phyloP scores from a whole-genome alignment of 2,888 invertebrate genomes.

The Nudaria mundana region DNA sequence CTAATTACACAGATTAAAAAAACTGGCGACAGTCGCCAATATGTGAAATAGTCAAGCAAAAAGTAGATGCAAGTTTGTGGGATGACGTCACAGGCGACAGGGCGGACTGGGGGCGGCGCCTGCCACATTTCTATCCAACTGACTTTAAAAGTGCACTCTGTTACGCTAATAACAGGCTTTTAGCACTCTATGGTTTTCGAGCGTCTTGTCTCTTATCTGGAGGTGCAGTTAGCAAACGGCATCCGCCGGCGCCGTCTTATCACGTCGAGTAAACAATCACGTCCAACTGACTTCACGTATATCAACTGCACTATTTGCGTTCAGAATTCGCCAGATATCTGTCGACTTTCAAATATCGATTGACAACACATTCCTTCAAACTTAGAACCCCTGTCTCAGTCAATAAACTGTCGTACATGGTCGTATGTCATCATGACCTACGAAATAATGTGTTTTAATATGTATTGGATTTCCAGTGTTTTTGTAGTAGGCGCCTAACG shows the following conservation, averaged over 20 bases:
- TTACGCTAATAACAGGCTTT: slow-evolving; percentile 67
- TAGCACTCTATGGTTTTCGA: slow-evolving; percentile 63
- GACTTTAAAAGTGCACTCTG: slow-evolving; percentile 60
- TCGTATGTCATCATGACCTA: slow-evolving; percentile 43
- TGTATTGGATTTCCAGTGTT: slow-evolving; percentile 45
- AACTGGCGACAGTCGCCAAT: slow-evolving; percentile 77
- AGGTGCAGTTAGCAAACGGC: slow-evolving; percentile 48
- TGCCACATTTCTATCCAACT: slow-evolving; percentile 44
- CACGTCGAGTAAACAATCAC: slow-evolving; percentile 67
- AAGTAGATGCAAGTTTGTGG: slow-evolving; percentile 61
- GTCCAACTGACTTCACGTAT: slow-evolving; percentile 70
- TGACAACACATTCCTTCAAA: slow-evolving; percentile 34
- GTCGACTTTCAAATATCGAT: slow-evolving; percentile 33
- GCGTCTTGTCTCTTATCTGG: slow-evolving; percentile 59
- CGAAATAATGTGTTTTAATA: slow-evolving; percentile 15
- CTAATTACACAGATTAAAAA: slow-evolving; percentile 71
- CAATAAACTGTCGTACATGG: slow-evolving; percentile 6
- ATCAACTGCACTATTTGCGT: slow-evolving; percentile 62
- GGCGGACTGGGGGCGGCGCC: slow-evolving; percentile 75
- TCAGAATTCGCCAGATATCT: slow-evolving; percentile 67
- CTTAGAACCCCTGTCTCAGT: not conserved
- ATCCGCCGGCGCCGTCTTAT: slow-evolving; percentile 77
- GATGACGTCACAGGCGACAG: slow-evolving; percentile 77
- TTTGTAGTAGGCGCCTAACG: slow-evolving; percentile 27
- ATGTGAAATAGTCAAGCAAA: slow-evolving; percentile 70